phyloP scores from a whole-genome alignment of 1,140 invertebrate genomes.

The Ceratina japonica region DNA sequence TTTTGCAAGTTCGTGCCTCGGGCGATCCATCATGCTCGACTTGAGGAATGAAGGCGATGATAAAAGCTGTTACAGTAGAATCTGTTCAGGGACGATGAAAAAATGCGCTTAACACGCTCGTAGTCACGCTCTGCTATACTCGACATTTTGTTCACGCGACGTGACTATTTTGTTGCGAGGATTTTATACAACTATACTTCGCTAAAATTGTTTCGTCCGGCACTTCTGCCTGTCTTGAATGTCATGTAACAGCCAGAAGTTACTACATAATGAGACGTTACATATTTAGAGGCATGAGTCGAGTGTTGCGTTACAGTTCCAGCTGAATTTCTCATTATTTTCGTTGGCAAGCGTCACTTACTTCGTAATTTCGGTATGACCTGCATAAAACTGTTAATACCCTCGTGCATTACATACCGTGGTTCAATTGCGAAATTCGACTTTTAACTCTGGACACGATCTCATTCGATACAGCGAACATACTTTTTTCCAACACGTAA shows the following conservation, averaged over 20 bases:
- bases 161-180: conserved; percentile 1
- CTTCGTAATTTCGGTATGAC: neutral
- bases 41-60: neutral
- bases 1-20: conserved; percentile 2
- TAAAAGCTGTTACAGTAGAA: conserved; percentile 16
- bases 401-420: neutral
- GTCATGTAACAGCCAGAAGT: neutral
- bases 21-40: neutral
- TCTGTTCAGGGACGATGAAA: conserved; percentile 24
- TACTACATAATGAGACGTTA: neutral
- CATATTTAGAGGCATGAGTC: neutral
- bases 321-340: neutral
- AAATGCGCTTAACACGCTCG: conserved; percentile 20
- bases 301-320: neutral
- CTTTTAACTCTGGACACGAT: neutral
- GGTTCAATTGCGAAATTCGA: neutral
- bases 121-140: conserved; percentile 6
- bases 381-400: neutral
- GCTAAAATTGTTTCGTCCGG: neutral
- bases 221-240: neutral
- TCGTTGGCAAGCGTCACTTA: no score
- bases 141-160: conserved; percentile 24
- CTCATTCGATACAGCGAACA: neutral
- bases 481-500: neutral
- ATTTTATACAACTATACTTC: neutral